phyloP scores from a whole-genome alignment of 2,888 invertebrate species.

The Bedellia somnulentella region DNA sequence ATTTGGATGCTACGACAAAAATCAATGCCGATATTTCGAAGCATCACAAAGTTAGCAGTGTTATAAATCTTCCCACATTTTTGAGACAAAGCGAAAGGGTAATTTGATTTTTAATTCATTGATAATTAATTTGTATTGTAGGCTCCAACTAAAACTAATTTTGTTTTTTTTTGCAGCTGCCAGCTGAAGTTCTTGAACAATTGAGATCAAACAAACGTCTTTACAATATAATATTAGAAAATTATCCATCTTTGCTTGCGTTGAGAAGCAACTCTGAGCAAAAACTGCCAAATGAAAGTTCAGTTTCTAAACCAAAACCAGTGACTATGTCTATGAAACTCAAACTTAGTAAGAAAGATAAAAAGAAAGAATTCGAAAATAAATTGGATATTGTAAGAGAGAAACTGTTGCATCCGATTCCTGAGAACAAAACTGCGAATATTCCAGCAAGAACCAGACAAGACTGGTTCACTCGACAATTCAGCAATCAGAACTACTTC shows the following conservation, averaged over 20 bases:
- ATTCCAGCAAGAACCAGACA: constrained; percentile 22
- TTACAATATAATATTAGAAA: constrained; percentile 71
- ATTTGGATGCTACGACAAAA: constrained; percentile 42
- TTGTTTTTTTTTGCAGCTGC: constrained; percentile 50
- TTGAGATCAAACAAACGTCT: constrained; percentile 64
- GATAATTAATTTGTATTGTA: background rate
- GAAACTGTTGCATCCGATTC: constrained; percentile 42
- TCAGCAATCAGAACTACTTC: constrained; percentile 67
- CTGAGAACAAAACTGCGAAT: constrained; percentile 36
- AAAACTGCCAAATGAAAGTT: constrained; percentile 44
- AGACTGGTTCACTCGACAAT: constrained; percentile 52
- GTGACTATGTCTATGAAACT: constrained; percentile 67
- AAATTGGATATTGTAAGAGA: constrained; percentile 40
- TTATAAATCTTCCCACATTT: constrained; percentile 79
- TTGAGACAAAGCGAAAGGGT: constrained; percentile 74
- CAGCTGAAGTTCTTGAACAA: constrained; percentile 71
- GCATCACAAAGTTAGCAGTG: constrained; percentile 63
- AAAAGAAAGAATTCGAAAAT: constrained; percentile 37
- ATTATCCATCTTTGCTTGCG: constrained; percentile 69
- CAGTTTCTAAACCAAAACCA: constrained; percentile 41
- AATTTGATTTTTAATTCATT: constrained; percentile 10
- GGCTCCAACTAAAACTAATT: background rate
- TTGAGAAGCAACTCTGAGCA: constrained; percentile 68
- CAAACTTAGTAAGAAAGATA: constrained; percentile 40
- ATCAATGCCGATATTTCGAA: constrained; percentile 45